These are phyloP conservation scores for Ephestia elutella DNA, from an alignment of 1,140 invertebrate species.

Conservation along the genomic window DNA sequence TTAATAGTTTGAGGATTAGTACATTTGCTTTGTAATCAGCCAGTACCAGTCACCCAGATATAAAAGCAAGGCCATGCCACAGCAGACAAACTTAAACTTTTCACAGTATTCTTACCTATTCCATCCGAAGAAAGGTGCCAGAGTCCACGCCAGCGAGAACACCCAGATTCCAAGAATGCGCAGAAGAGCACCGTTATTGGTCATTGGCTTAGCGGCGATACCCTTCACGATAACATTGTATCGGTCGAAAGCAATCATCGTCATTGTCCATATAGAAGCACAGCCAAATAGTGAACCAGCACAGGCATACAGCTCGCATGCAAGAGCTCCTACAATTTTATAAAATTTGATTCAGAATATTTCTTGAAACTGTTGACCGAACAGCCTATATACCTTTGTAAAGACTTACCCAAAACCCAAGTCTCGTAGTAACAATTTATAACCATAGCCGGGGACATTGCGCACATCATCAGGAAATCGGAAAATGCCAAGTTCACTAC, in stretches of 20 bases:
- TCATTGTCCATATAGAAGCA: conserved; percentile 90
- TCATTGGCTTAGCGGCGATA: conserved; percentile 80
- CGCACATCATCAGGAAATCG: conserved; percentile 91
- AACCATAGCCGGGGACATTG: conserved; percentile 88
- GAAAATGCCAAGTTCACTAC: conserved; percentile 91
- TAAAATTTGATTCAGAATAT: no score
- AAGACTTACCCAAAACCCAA: conserved; percentile 82
- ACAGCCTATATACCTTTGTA: neutral
- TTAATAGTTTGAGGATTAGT: no score
- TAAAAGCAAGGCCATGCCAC: neutral
- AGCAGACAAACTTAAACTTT: no score
- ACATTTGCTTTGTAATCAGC: no score
- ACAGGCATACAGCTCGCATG: conserved; percentile 88
- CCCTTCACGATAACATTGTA: conserved; percentile 92
- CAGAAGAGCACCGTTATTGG: conserved; percentile 79
- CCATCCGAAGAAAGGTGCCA: conserved; percentile 81
- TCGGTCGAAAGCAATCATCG: conserved; percentile 88
- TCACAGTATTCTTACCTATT: conserved; percentile 74
- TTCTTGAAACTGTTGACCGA: no score
- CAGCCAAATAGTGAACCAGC: conserved; percentile 87
- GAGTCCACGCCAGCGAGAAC: conserved; percentile 80
- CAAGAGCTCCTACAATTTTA: conserved; percentile 77
- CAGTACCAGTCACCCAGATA: neutral
- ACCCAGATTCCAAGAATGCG: conserved; percentile 82
- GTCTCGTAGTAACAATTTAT: conserved; percentile 91